Evolutionary conservation across 2,888 invertebrate genomes (phyloP).

Genomic region (Elgonia sp.): DNA sequence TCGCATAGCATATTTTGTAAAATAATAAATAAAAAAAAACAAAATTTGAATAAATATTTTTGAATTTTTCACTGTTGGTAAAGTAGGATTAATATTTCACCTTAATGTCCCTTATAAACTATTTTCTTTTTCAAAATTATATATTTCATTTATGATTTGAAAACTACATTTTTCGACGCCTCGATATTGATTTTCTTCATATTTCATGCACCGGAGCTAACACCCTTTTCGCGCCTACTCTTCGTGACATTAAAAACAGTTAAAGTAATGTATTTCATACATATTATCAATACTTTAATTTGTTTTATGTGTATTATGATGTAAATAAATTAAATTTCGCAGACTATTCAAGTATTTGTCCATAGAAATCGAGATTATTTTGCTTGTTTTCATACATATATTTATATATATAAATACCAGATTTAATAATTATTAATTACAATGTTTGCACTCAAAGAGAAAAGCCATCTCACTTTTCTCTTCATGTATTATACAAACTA

Average conservation of each 20-base stretch:
- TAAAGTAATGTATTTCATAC: conserved; percentile 65
- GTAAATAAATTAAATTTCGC: conserved; percentile 24
- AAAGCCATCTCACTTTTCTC: conserved; percentile 27
- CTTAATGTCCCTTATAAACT: too few species aligned
- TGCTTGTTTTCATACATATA: conserved; percentile 22
- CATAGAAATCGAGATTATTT: conserved; percentile 36
- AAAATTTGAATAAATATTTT: too few species aligned
- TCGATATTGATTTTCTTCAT: conserved; percentile 72
- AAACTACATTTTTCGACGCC: too few species aligned
- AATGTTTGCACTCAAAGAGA: conserved; percentile 51
- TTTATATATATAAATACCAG: background rate
- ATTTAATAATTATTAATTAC: background rate
- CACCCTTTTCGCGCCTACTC: conserved; percentile 66
- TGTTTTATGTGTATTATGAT: conserved; percentile 53
- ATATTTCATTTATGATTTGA: too few species aligned
- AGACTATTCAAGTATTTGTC: conserved; percentile 18
- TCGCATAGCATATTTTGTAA: too few species aligned
- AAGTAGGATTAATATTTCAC: too few species aligned
- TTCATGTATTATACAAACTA: conserved; percentile 64
- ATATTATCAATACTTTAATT: conserved; percentile 56
- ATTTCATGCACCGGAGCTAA: conserved; percentile 74
- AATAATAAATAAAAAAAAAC: too few species aligned
- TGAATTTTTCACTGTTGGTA: too few species aligned
- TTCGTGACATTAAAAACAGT: conserved; percentile 65
- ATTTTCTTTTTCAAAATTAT: too few species aligned